Evolutionary conservation across 2,888 invertebrate species (phyloP), one percentile per base, ranked within the genome.

Genomic region (Caenorhabditis sinica): DNA sequence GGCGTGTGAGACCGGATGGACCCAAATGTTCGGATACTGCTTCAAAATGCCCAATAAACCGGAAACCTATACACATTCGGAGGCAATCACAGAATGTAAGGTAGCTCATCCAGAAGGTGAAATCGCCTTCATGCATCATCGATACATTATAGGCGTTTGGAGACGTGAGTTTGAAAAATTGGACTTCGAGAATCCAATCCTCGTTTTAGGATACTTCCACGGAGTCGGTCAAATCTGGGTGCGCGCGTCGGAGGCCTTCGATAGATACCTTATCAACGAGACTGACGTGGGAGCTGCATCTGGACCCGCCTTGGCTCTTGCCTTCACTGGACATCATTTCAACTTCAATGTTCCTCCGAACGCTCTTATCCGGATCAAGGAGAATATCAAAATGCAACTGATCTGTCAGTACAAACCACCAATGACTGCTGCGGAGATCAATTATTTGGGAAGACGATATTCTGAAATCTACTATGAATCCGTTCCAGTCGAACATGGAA

Each of bases 141-240:
- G 25, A 36, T 68, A 68, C 36, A 68, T 68, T 25, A 23, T 36
- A 1, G 68, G 68, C 33, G 53, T 68, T 23, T 68, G 68, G 68
- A 68, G 28, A 36, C 51, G 68, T 68, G 9, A 53, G 68, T 56
- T 40, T 40, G 11, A 6, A 40, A 13, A 40, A 11, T 40, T 13
- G 2, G 40, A 40, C n/a, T n/a, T n/a, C n/a, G n/a, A n/a, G n/a
- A n/a, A n/a, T n/a, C n/a, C 33, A 33, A 6, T 33, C 8, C 33
- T 33, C 33, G 13, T 40, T 40, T 2, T 11, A 69, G 69, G 36
- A 5, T 61, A 23, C 33, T 73, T 49, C 61, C 20, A 17, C 17
- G 58, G 73, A 25, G 17, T 51, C 1, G 20, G n/a, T 2, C 73
- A 73, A 61, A 51, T 73, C 36, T 73, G 73, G 73, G 61, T 73